Evolutionary conservation across 1,140 invertebrate genomes (phyloP).

Genomic region (Gryon sp.): DNA sequence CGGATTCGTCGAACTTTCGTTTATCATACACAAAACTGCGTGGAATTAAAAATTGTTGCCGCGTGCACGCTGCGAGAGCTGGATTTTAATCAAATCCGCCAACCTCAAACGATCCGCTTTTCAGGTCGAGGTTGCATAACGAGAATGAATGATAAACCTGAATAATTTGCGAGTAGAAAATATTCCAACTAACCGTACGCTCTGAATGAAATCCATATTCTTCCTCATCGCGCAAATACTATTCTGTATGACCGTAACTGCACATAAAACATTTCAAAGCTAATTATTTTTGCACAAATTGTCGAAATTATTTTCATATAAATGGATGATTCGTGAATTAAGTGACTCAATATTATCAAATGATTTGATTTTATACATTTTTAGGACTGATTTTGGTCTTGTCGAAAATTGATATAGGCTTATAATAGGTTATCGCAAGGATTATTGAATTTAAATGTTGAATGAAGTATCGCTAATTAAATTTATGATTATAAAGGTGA

Average conservation of each 20-base stretch:
- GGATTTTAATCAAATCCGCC: constrained; percentile 46
- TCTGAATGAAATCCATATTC: constrained; percentile 41
- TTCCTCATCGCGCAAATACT: constrained; percentile 7
- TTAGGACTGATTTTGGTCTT: too few species aligned
- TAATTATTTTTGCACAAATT: constrained; percentile 48
- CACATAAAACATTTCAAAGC: constrained; percentile 37
- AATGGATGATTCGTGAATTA: constrained; percentile 21
- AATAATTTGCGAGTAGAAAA: constrained; percentile 49
- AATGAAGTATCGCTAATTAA: too few species aligned
- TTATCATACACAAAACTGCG: constrained; percentile 26
- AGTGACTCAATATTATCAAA: constrained; percentile 13
- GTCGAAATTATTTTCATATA: constrained; percentile 6
- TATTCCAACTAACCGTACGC: constrained; percentile 47
- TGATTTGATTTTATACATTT: neutral
- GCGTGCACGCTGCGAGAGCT: neutral
- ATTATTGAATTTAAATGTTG: too few species aligned
- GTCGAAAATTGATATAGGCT: too few species aligned
- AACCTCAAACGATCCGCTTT: constrained; percentile 51
- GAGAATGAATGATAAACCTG: constrained; percentile 54
- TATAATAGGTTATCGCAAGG: too few species aligned
- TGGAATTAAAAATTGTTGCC: constrained; percentile 35
- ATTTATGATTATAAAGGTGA: too few species aligned
- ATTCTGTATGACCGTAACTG: neutral
- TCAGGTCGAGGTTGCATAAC: constrained; percentile 51
- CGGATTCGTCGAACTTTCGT: constrained; percentile 26